These are phyloP conservation scores for Diarsia dahlii DNA, from an alignment of 2,888 invertebrate genomes.

Conservation along the genomic window DNA sequence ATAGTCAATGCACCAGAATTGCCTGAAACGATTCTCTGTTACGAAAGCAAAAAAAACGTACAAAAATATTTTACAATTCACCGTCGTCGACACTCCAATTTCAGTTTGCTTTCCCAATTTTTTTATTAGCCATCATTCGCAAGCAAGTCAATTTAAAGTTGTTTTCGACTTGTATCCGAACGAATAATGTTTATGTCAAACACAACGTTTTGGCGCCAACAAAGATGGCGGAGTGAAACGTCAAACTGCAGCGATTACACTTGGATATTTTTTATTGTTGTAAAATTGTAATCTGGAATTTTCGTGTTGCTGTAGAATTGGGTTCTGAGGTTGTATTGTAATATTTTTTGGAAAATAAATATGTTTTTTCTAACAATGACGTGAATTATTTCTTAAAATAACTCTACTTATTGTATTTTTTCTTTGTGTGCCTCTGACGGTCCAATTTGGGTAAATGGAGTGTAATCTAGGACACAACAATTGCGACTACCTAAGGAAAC, in stretches of 20 bases:
- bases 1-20: slow-evolving; percentile 1
- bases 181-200: slow-evolving; percentile 86
- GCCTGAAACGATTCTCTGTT: no score
- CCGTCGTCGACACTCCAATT: slow-evolving; percentile 53
- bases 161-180: slow-evolving; percentile 74
- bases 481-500: no score
- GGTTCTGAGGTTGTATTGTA: slow-evolving; percentile 5
- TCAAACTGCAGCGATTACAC: slow-evolving; percentile 66
- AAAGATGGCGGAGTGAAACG: slow-evolving; percentile 81
- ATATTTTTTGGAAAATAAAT: neutral
- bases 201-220: slow-evolving; percentile 79
- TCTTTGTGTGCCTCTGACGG: neutral
- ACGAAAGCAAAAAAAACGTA: slow-evolving; percentile 9
- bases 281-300: slow-evolving; percentile 30
- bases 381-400: no score
- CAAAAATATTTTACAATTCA: slow-evolving; percentile 38
- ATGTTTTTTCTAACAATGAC: neutral
- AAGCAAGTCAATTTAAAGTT: slow-evolving; percentile 75
- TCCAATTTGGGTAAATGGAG: no score
- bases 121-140: slow-evolving; percentile 66
- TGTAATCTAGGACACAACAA: no score
- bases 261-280: slow-evolving; percentile 42
- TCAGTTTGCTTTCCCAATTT: slow-evolving; percentile 59
- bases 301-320: slow-evolving; percentile 8
- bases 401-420: neutral